A percentile compares a stretch with the other conserved stretches of the same genome.
Evolutionary conservation across 2,797 vertebrate species (phyloP).

Genomic region (Semotilus atromaculatus): DNA sequence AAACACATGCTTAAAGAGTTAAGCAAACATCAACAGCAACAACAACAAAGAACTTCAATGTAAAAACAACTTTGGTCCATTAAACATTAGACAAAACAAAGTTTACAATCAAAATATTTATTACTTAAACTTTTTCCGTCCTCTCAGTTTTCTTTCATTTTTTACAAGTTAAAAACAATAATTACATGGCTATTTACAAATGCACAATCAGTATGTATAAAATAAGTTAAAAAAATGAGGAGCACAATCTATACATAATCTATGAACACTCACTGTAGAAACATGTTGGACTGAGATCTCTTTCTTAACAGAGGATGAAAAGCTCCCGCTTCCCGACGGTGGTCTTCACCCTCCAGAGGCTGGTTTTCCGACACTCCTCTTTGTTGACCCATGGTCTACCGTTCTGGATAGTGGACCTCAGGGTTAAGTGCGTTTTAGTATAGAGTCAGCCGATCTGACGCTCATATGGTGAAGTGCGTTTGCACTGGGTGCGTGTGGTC

Average conservation of each 20-base stretch:
- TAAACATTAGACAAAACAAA: constrained; percentile 90
- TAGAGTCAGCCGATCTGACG: constrained; percentile 2
- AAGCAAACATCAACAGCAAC: constrained; percentile 80
- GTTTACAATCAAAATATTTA: constrained; percentile 97
- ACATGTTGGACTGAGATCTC: constrained; percentile 66
- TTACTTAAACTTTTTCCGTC: constrained; percentile 83
- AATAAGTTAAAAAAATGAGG: constrained; percentile 99
- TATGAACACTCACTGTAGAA: constrained; percentile 77
- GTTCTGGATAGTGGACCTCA: constrained; percentile 22
- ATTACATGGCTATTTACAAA: constrained; percentile 99
- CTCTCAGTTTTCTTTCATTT: constrained; percentile 82
- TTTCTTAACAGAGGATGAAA: constrained; percentile 42
- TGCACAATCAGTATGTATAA: constrained; percentile 98
- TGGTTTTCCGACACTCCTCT: constrained; percentile 33
- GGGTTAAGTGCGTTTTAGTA: constrained; percentile 57
- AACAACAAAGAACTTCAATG: constrained; percentile 76
- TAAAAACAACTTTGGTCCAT: constrained; percentile 98
- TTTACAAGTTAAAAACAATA: constrained; percentile 95
- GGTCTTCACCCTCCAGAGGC: constrained; percentile 51
- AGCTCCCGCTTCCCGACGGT: constrained; percentile 18
- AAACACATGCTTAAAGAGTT: constrained; percentile 85
- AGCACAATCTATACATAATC: constrained; percentile 83
- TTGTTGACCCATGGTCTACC: constrained; percentile 2
- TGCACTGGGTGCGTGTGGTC: constrained; percentile 16
- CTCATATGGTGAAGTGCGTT: constrained; percentile 48